Base-by-base conservation (phyloP, 1,140 invertebrate species). In the Choristoneura fumiferana region DNA sequence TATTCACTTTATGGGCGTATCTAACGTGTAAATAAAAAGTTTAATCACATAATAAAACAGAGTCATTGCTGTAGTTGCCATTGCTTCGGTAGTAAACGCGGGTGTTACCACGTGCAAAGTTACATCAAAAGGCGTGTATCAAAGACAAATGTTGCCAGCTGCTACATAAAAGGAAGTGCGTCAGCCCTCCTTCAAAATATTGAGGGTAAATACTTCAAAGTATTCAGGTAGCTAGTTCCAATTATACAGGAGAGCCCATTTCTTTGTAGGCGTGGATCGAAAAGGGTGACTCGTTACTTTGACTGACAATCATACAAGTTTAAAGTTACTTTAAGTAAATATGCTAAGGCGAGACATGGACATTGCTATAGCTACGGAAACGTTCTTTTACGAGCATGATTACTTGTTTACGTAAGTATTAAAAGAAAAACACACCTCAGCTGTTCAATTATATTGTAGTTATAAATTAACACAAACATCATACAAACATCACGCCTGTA, bases 91-190 rank as follows among this genome's bases (percentile, higher is more conserved):
- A 69, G 75, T 71, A 77, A 79, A 80, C 60, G 79, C 73, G 76
- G 72, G 71, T 71, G 85, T 85, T 85, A 71, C 62, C 63, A 63
- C 63, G 73, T 77, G 62, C 67, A 71, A 68, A 74, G 71, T 73
- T 84, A 81, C 81, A 81, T 88, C 84, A 87, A 88, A 88, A 87
- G 82, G 65, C 76, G 69, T 76, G 67, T 79, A 83, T 88, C 81
- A 87, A 88, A 85, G 77, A 79, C 62, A 77, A 81, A 81, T 84
- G 77, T 79, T 78, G 77, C 72, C 73, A 62, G 13, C 33, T 49
- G 43, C 43, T 29, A 74, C 68, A 78, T 74, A 75, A 58, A 71
- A 74, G 76, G 81, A 80, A 76, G 63, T 56, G 67, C 67, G 61
- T 59, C 63, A 61, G 68, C 64, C 73, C 17, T 77, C 78, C 78